Evolutionary conservation across 2,113 vertebrate species (phyloP).

Genomic region (human): DNA sequence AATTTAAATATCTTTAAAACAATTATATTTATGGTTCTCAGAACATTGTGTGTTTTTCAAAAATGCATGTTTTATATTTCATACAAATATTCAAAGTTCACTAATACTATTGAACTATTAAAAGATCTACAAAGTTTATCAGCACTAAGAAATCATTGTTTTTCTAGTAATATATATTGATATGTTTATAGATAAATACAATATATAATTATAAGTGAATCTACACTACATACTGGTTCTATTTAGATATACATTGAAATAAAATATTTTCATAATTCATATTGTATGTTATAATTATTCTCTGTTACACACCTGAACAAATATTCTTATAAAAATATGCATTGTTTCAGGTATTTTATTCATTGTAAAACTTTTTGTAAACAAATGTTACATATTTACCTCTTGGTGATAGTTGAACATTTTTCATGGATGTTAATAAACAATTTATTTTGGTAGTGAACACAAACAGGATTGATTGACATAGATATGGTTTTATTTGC

Average conservation of each 20-base stretch:
- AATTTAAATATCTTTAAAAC: not conserved
- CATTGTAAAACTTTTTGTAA: not conserved
- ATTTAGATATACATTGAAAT: not conserved
- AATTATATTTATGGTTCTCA: not conserved
- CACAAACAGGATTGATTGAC: not conserved
- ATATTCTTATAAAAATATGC: not conserved
- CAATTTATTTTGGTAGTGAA: not conserved
- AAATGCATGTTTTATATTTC: not conserved
- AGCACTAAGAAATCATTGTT: not conserved
- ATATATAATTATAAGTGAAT: not conserved
- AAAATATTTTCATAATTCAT: not conserved
- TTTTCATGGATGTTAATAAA: not conserved
- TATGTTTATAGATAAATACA: not conserved
- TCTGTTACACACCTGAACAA: not conserved
- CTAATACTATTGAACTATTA: not conserved
- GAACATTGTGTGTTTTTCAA: not conserved
- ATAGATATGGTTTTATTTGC: not conserved
- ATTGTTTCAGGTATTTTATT: not conserved
- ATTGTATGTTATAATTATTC: not conserved
- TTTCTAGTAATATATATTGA: not conserved
- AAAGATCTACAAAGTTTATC: not conserved
- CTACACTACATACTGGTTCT: not conserved
- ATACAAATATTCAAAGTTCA: not conserved
- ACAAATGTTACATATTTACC: not conserved
- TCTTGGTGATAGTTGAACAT: not conserved